A percentile compares a stretch with the other conserved stretches of the same genome.
Conservation (phyloP, 1,140 invertebrate genomes). For the fruit fly (Drosophila melanogaster) region Release_6_plus_ISO1_MT NT_033777.3:1541001-1541500, state of each 20-base stretch:
- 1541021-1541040: background rate
- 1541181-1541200: no score
- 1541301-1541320: background rate
- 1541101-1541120: background rate
- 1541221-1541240: no score
- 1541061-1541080: background rate
- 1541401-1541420: background rate
- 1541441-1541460: background rate
- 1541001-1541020: background rate
- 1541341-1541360: background rate
- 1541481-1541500: no score
- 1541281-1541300: background rate
- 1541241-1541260: no score
- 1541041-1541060: background rate
- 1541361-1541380: background rate
- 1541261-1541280: no score
- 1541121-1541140: background rate
- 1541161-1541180: no score
- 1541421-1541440: background rate
- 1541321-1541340: background rate
- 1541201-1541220: no score
- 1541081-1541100: background rate
- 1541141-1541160: background rate
- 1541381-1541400: background rate
- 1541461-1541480: background rate